Conservation (phyloP, 2,113 vertebrate species). For the Hemichromis elongatus region DNA sequence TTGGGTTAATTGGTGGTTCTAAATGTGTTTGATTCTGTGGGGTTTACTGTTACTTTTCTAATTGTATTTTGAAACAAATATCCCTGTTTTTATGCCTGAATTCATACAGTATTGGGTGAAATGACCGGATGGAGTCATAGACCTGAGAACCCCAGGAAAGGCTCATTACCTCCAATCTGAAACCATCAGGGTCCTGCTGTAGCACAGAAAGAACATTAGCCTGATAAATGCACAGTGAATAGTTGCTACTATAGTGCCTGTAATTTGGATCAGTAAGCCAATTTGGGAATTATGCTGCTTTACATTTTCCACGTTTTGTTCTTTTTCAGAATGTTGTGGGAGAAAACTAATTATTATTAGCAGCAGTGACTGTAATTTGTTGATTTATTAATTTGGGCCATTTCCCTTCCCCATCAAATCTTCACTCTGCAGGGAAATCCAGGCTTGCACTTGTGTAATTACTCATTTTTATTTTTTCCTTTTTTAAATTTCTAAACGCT, state of each 20-base stretch:
- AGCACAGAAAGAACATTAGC: background rate
- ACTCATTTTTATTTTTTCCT: background rate
- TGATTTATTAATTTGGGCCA: constrained; percentile 41
- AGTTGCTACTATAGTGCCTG: background rate
- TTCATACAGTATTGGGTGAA: background rate
- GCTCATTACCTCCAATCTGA: constrained; percentile 1
- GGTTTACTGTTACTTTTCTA: background rate
- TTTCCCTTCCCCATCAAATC: constrained; percentile 14
- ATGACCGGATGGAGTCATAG: background rate
- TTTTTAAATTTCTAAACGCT: constrained; percentile 35
- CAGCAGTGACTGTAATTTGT: background rate
- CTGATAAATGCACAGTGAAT: background rate
- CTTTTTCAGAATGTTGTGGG: background rate
- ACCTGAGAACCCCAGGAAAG: background rate
- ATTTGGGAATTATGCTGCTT: background rate
- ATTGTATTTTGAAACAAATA: background rate
- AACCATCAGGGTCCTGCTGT: background rate
- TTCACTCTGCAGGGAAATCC: constrained; percentile 31
- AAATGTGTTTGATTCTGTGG: background rate
- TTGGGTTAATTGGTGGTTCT: background rate
- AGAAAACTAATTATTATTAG: constrained; percentile 3
- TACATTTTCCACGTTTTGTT: background rate
- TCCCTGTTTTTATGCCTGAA: background rate
- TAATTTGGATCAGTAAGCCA: background rate
- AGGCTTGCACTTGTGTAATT: constrained; percentile 34